These are phyloP conservation scores for Ariopsis seemanni DNA, from an alignment of 2,113 vertebrate species.

Conservation along the genomic window DNA sequence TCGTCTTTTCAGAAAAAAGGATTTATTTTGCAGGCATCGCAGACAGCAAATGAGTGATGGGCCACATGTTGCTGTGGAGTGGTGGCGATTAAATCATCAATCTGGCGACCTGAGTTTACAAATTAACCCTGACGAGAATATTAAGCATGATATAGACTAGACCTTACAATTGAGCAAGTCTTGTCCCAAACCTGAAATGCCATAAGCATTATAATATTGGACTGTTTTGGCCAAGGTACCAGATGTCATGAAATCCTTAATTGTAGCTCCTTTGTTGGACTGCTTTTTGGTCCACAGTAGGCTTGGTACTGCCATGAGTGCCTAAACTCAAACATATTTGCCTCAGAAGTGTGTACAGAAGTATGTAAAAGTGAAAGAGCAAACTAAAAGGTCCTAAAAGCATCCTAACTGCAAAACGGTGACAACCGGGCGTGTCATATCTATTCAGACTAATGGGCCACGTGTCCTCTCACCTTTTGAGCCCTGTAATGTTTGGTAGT, in stretches of 20 bases:
- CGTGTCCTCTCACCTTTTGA: background rate
- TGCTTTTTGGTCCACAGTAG: background rate
- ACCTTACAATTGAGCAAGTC: background rate
- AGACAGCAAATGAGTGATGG: background rate
- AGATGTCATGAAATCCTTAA: background rate
- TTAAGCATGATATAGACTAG: background rate
- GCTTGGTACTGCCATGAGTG: background rate
- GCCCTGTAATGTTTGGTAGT: background rate
- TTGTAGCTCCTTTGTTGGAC: background rate
- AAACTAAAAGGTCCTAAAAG: background rate
- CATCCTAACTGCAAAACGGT: background rate
- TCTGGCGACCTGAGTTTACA: background rate
- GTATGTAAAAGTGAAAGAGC: background rate
- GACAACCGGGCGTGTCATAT: background rate
- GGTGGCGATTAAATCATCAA: background rate
- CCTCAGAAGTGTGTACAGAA: background rate
- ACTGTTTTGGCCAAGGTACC: background rate
- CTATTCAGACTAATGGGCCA: slow-evolving; percentile 12
- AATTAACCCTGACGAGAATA: background rate
- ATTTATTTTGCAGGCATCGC: background rate
- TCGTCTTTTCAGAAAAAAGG: background rate
- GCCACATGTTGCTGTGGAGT: background rate
- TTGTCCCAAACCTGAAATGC: background rate
- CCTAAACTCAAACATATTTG: background rate
- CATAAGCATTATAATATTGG: background rate